Evolutionary conservation across 1,140 invertebrate genomes (phyloP).

Genomic region (Achatina immaculata): DNA sequence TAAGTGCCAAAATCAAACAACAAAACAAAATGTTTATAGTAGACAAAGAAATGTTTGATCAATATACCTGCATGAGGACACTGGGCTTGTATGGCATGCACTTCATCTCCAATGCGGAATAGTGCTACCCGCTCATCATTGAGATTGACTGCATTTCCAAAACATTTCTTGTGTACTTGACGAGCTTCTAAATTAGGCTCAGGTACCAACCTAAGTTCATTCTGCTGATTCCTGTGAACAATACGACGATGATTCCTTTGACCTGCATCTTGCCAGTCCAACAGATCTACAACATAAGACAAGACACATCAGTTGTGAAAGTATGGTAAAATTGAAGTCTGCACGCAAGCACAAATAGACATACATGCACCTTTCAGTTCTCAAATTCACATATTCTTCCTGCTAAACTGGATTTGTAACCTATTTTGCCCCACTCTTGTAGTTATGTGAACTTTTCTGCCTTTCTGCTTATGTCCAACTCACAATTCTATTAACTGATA

Average conservation of each 20-base stretch:
- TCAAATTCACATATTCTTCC: too few relatives aligned
- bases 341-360: too few relatives aligned
- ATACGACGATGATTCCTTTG: slow-evolving; percentile 15
- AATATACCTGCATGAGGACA: slow-evolving; percentile 35
- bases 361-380: too few relatives aligned
- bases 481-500: too few relatives aligned
- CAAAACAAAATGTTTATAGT: not conserved
- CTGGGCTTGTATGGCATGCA: slow-evolving; percentile 27
- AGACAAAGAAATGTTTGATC: too few relatives aligned
- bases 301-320: not conserved
- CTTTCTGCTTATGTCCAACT: too few relatives aligned
- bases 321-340: not conserved
- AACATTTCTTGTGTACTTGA: slow-evolving; percentile 21
- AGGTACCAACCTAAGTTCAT: not conserved
- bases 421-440: too few relatives aligned
- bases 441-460: too few relatives aligned
- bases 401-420: too few relatives aligned
- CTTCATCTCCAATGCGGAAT: slow-evolving; percentile 26
- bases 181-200: not conserved
- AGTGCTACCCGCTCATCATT: slow-evolving; percentile 30
- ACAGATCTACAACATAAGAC: slow-evolving; percentile 16
- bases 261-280: slow-evolving; percentile 28
- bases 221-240: not conserved
- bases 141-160: slow-evolving; percentile 6
- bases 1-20: not conserved